Percentiles rank a stretch among this genome's conserved stretches.
phyloP scores from a whole-genome alignment of 2,113 vertebrate species.

The Pygathrix nemaeus region DNA sequence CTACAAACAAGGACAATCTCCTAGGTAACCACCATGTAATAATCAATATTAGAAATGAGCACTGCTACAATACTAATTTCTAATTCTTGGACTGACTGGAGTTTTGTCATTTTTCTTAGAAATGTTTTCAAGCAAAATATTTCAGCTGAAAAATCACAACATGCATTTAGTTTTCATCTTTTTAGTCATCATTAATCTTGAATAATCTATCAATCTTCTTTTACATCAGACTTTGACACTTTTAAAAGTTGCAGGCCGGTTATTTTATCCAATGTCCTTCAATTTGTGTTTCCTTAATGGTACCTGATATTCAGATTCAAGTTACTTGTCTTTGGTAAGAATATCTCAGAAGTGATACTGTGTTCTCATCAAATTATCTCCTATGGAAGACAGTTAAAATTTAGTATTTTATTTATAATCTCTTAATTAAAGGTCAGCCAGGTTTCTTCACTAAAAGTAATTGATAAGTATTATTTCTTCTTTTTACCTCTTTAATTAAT shows the following conservation, averaged over 20 bases:
- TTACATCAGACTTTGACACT: background rate
- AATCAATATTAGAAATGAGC: background rate
- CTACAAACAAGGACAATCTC: background rate
- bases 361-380: too few species aligned
- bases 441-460: background rate
- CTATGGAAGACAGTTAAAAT: background rate
- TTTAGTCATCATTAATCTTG: background rate
- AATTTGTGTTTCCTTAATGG: background rate
- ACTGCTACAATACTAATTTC: background rate
- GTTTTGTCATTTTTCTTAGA: background rate
- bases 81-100: background rate
- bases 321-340: background rate
- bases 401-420: background rate
- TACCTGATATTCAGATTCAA: background rate
- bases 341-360: background rate
- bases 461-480: background rate
- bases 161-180: background rate
- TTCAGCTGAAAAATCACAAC: background rate
- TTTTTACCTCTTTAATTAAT: background rate
- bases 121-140: background rate
- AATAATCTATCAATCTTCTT: background rate
- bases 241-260: background rate
- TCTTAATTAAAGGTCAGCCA: background rate
- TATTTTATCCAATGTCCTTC: background rate
- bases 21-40: background rate